Evolutionary conservation across 2,113 vertebrate genomes (phyloP).

Genomic region (Prionailurus bengalensis): DNA sequence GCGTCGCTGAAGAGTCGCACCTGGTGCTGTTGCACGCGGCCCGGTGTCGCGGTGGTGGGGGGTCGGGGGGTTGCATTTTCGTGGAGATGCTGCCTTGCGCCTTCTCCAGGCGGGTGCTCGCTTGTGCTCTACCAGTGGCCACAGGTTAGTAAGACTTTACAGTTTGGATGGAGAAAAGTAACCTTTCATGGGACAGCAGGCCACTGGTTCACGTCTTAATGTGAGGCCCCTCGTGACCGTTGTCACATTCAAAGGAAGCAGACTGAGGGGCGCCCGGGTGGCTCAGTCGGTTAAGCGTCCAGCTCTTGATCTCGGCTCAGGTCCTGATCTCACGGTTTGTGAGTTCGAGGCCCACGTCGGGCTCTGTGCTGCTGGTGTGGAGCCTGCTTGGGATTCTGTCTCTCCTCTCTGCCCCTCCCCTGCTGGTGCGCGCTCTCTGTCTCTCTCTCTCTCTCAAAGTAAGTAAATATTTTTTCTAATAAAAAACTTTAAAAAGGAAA

Average conservation of each 20-base stretch:
- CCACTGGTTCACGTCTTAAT: not conserved
- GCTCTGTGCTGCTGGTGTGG: too few species aligned
- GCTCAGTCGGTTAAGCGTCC: too few species aligned
- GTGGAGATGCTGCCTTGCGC: not conserved
- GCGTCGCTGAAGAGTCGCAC: not conserved
- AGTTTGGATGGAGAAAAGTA: not conserved
- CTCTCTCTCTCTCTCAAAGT: too few species aligned
- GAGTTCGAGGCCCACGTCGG: too few species aligned
- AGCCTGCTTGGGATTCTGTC: too few species aligned
- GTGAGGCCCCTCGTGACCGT: not conserved
- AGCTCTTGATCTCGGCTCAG: too few species aligned
- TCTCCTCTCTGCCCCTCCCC: too few species aligned
- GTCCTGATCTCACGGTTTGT: too few species aligned
- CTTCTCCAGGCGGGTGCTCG: not conserved
- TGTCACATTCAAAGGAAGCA: not conserved
- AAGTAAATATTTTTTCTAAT: too few species aligned
- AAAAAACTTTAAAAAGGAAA: not conserved
- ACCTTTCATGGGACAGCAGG: not conserved
- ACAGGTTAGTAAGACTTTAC: not conserved
- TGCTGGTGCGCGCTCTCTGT: too few species aligned
- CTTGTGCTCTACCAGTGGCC: not conserved
- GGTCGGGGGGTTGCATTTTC: accelerated
- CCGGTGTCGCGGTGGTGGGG: not conserved
- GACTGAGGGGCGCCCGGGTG: not conserved
- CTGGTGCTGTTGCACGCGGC: not conserved